Conservation (phyloP, 2,888 invertebrate genomes). For the Thereva unica region DNA sequence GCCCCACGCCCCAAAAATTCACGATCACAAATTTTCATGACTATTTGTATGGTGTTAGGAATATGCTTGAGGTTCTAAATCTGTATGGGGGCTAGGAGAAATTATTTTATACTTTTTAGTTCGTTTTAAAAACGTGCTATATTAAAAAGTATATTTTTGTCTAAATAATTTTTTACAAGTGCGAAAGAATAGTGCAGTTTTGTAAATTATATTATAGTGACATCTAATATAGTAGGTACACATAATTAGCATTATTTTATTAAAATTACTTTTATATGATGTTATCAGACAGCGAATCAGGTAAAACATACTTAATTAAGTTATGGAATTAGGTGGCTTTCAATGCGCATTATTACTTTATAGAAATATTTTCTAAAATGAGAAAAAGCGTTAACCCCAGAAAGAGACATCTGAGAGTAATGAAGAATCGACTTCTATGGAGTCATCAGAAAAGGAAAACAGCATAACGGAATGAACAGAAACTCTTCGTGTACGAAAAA, state of each 20-base stretch:
- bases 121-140: too few relatives aligned
- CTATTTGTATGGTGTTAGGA: too few relatives aligned
- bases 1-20: too few relatives aligned
- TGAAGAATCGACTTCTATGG: constrained; percentile 38
- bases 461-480: constrained; percentile 29
- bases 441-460: constrained; percentile 37
- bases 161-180: too few relatives aligned
- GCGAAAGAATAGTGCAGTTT: too few relatives aligned
- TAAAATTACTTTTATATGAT: constrained; percentile 28
- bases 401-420: constrained; percentile 31
- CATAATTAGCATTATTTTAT: constrained; percentile 16
- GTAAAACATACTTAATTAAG: constrained; percentile 28
- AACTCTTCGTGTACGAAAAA: constrained; percentile 36
- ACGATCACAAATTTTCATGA: too few relatives aligned
- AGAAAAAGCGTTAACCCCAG: constrained; percentile 31
- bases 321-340: constrained; percentile 30
- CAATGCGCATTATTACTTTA: constrained; percentile 30
- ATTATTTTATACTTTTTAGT: too few relatives aligned
- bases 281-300: constrained; percentile 32
- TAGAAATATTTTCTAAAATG: constrained; percentile 26
- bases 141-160: too few relatives aligned
- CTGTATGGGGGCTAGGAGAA: too few relatives aligned
- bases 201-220: too few relatives aligned
- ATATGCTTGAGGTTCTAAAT: too few relatives aligned
- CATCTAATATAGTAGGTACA: too few relatives aligned